Evolutionary conservation across 2,797 vertebrate species (phyloP).

Genomic region (Enteromius afrohamiltoni): DNA sequence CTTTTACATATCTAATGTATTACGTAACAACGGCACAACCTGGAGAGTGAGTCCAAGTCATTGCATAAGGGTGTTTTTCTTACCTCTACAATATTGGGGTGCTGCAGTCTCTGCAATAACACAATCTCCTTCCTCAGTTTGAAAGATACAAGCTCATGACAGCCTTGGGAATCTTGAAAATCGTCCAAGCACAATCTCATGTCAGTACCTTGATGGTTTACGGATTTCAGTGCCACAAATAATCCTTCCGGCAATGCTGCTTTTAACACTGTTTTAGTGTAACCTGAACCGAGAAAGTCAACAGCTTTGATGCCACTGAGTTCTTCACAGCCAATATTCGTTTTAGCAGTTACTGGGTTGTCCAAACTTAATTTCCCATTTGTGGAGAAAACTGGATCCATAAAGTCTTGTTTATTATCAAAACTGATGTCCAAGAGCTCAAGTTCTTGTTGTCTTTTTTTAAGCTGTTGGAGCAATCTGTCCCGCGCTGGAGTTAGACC

Average conservation of each 20-base stretch:
- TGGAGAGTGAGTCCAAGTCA: not conserved
- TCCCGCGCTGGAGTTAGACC: conserved; percentile 63
- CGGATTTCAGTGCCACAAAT: conserved; percentile 82
- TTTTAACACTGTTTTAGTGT: conserved; percentile 86
- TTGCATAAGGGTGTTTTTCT: not conserved
- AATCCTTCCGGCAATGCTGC: conserved; percentile 76
- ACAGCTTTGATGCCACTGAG: conserved; percentile 74
- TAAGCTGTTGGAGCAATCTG: conserved; percentile 71
- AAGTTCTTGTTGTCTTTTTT: conserved; percentile 75
- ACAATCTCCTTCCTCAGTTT: conserved; percentile 88
- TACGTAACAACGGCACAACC: conserved; percentile 2
- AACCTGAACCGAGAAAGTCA: conserved; percentile 84
- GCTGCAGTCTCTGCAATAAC: conserved; percentile 81
- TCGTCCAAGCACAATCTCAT: conserved; percentile 83
- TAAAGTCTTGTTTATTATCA: conserved; percentile 25
- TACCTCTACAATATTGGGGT: conserved; percentile 83
- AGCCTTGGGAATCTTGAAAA: conserved; percentile 78
- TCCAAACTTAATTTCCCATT: not conserved
- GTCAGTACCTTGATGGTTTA: conserved; percentile 84
- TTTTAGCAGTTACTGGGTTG: not conserved
- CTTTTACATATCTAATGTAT: not conserved
- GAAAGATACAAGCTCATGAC: conserved; percentile 83
- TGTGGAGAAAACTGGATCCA: not conserved
- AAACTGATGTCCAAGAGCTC: conserved; percentile 69
- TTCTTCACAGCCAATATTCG: conserved; percentile 78